Base-by-base conservation (phyloP, 1,140 invertebrate species). In the Pinna nobilis region DNA sequence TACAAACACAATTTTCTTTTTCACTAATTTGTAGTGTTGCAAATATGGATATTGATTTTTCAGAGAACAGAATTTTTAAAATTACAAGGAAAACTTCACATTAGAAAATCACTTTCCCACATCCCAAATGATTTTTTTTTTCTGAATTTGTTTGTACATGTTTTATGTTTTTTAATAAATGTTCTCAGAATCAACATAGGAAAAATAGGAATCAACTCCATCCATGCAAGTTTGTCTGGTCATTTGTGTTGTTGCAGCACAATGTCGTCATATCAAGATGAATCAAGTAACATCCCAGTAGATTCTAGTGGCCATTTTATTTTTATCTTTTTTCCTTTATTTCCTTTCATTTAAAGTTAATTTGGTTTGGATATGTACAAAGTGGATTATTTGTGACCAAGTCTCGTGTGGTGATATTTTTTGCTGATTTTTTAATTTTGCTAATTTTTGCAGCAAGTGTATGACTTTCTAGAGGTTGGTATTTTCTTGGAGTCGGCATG, bases 391-490 rank as follows among this genome's bases (percentile, higher is more conserved):
- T 28, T 30, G 32, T 20, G 11, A 53, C 32, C 50, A 53, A 28
- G 20, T 47, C 15, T 18, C 44, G 5, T 47, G 20, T 20, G 20
- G 15, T 6, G 44, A 18, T 18, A 18, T 9, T 9, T 15, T 47
- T 20, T 47, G 5, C 20, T 53, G 37, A 59, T 59, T 59, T 59
- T 32, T 25, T 64, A 18, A 63, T 65, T 41, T 73, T 35, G 49
- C 51, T 55, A 57, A 30, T 57, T 66, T 79, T 81, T 81, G 51
- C 79, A 81, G 79, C 65, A 73, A 70, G 70, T 81, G 59, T 79
- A 79, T 70, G 70, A 77, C 41, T 78, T 81, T 69, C 61, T 81
- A 25, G 79, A 81, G 79, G 79, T 81, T 77, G 39, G 79, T 81
- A 81, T 77, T 39, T 47, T 70, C 53, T 60, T 53, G 57, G 28